Conservation (phyloP, 2,113 vertebrate genomes). For the Leucopsar rothschildi region DNA sequence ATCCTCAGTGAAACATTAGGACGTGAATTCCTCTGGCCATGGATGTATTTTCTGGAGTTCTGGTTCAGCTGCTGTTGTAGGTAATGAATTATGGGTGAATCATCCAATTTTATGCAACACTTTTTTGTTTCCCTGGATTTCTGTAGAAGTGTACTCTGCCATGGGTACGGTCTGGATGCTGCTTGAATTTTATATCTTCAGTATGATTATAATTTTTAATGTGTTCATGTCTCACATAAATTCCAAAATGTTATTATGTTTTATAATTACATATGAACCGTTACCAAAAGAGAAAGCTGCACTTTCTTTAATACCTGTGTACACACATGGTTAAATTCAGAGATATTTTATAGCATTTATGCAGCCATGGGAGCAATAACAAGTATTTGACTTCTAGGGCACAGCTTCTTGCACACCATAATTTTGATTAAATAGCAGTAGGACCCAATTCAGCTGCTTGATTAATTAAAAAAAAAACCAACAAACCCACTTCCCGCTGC, state of each 20-base stretch:
- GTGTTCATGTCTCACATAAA: not conserved
- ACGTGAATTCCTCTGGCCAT: not conserved
- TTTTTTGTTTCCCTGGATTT: not conserved
- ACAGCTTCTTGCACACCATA: not conserved
- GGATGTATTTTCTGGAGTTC: not conserved
- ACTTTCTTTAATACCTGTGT: not conserved
- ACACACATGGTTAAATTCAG: not conserved
- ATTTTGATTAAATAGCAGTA: not conserved
- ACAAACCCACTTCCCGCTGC: not conserved
- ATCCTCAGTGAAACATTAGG: not conserved
- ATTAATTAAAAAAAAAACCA: not conserved
- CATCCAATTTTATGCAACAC: not conserved
- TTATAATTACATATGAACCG: not conserved
- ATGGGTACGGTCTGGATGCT: not conserved
- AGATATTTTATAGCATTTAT: not conserved
- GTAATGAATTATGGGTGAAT: not conserved
- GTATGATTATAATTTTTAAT: not conserved
- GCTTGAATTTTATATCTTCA: not conserved
- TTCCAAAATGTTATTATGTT: not conserved
- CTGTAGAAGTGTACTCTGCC: not conserved
- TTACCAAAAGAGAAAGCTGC: not conserved
- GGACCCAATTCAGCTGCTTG: not conserved
- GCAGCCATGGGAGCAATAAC: not conserved
- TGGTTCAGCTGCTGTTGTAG: not conserved
- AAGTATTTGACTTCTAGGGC: not conserved